phyloP scores from a whole-genome alignment of 2,888 invertebrate species.

The Copidosoma aretas region DNA sequence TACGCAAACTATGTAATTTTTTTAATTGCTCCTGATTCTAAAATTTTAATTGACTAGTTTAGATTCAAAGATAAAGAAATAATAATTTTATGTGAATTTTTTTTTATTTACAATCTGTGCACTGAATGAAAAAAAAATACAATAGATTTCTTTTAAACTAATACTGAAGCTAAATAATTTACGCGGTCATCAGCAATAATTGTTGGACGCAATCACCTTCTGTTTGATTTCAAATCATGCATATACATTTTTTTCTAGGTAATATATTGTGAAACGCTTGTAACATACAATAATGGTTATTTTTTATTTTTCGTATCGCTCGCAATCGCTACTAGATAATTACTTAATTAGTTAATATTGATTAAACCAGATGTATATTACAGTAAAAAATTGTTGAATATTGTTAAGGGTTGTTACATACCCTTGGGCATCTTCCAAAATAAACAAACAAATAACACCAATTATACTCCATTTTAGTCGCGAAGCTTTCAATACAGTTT shows the following conservation, averaged over 20 bases:
- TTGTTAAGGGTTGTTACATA: slow-evolving; percentile 24
- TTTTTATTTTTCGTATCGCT: slow-evolving; percentile 20
- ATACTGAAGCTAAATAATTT: neutral
- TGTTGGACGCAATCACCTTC: slow-evolving; percentile 15
- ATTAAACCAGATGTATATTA: slow-evolving; percentile 24
- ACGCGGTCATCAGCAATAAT: slow-evolving; percentile 6
- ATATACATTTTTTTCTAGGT: slow-evolving; percentile 25
- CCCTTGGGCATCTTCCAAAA: slow-evolving; percentile 30
- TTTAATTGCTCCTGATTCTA: no score
- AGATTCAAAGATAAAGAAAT: no score
- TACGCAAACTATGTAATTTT: no score
- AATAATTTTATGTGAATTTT: no score
- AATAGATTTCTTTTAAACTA: no score
- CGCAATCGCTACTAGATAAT: slow-evolving; percentile 18
- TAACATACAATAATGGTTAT: slow-evolving; percentile 25
- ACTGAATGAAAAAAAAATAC: no score
- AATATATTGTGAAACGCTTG: slow-evolving; percentile 23
- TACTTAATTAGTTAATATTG: slow-evolving; percentile 17
- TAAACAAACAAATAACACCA: slow-evolving; percentile 32
- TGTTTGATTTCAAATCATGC: slow-evolving; percentile 19
- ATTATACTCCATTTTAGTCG: slow-evolving; percentile 33
- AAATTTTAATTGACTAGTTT: no score
- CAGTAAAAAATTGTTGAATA: slow-evolving; percentile 22
- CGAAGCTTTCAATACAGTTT: slow-evolving; percentile 27
- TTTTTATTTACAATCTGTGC: no score